Evolutionary conservation across 2,113 vertebrate species (phyloP).

Genomic region (Rallus limicola): DNA sequence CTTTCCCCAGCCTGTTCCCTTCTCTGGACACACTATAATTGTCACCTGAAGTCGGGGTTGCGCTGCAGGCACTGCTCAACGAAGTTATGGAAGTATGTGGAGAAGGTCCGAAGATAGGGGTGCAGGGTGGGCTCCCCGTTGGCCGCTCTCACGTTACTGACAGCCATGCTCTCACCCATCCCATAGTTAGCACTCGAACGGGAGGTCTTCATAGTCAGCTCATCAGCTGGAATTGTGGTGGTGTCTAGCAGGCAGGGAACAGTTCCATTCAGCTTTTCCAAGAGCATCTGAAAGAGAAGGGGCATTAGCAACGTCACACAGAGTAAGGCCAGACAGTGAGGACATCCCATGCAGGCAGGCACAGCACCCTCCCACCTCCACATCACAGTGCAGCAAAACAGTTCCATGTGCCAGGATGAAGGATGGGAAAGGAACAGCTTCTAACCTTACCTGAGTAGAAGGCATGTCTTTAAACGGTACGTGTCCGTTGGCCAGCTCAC

Average conservation of each 20-base stretch:
- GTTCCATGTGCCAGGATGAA: not conserved
- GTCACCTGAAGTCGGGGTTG: slow-evolving; percentile 85
- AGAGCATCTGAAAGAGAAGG: slow-evolving; percentile 85
- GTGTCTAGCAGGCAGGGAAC: slow-evolving; percentile 95
- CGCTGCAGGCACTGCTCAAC: slow-evolving; percentile 95
- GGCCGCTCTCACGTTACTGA: slow-evolving; percentile 77
- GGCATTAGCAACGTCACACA: not conserved
- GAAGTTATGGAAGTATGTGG: slow-evolving; percentile 90
- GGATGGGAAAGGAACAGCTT: not conserved
- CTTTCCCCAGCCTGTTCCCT: too few relatives aligned
- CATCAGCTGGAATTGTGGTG: slow-evolving; percentile 93
- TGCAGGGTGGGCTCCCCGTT: slow-evolving; percentile 88
- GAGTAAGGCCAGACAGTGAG: not conserved
- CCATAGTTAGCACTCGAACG: slow-evolving; percentile 86
- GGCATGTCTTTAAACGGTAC: slow-evolving; percentile 99
- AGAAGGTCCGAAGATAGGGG: slow-evolving; percentile 94
- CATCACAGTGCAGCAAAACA: not conserved
- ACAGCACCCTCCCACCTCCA: not conserved
- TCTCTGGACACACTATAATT: too few relatives aligned
- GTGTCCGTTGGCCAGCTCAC: slow-evolving; percentile 96
- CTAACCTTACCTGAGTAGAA: slow-evolving; percentile 86
- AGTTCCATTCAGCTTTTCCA: slow-evolving; percentile 96
- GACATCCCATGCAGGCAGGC: not conserved
- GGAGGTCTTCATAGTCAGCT: slow-evolving; percentile 89
- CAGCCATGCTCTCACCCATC: slow-evolving; percentile 81